These are phyloP conservation scores for Novumbra hubbsi DNA, from an alignment of 2,797 vertebrate species.

Conservation along the genomic window DNA sequence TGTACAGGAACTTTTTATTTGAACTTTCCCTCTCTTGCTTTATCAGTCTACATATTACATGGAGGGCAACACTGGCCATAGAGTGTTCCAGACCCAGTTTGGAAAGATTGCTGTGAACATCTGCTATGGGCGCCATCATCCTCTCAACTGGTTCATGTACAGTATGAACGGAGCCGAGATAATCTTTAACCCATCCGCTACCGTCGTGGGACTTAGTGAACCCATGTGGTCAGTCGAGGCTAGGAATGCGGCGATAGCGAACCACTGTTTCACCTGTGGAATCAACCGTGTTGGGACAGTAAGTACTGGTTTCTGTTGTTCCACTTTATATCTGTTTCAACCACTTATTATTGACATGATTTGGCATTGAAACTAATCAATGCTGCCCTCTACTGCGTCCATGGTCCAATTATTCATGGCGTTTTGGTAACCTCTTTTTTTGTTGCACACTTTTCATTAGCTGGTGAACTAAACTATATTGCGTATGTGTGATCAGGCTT, in stretches of 20 bases:
- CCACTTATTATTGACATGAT: not conserved
- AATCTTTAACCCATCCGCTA: constrained; percentile 97
- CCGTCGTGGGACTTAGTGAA: constrained; percentile 89
- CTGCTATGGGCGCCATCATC: constrained; percentile 95
- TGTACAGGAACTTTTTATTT: not conserved
- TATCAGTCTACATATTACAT: constrained; percentile 93
- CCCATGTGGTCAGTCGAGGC: constrained; percentile 94
- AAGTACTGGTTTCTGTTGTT: constrained; percentile 42
- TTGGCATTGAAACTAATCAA: not conserved
- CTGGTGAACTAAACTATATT: not conserved
- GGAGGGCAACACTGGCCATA: constrained; percentile 91
- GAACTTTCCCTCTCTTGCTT: not conserved
- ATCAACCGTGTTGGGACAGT: constrained; percentile 95
- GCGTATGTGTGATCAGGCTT: not conserved
- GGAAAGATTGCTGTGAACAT: constrained; percentile 93
- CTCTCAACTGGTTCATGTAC: constrained; percentile 97
- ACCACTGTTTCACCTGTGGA: constrained; percentile 95
- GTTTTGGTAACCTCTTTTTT: not conserved
- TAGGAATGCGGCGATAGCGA: constrained; percentile 93
- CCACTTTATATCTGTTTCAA: not conserved
- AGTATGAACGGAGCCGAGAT: constrained; percentile 93
- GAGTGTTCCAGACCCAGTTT: constrained; percentile 92
- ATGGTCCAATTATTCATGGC: not conserved
- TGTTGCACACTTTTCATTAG: not conserved
- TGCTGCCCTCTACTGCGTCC: constrained; percentile 13